Evolutionary conservation across 2,888 invertebrate genomes (phyloP).

Genomic region (Rhagophthalmus giganteus): DNA sequence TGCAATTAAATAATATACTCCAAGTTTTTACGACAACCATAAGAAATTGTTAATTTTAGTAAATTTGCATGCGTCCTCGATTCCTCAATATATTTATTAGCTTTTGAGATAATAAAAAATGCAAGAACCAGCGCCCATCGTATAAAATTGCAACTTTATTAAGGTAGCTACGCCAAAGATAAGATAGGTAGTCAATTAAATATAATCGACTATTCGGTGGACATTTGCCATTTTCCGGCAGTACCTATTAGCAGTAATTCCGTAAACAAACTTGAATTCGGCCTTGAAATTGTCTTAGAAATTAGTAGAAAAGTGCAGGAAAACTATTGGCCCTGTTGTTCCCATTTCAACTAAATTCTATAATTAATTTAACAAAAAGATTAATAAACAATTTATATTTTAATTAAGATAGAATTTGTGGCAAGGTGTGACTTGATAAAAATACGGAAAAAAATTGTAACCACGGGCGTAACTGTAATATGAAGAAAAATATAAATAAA

Average conservation of each 20-base stretch:
- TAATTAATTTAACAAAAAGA: not conserved
- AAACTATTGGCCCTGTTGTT: not conserved
- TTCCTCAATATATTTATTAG: conserved; percentile 5
- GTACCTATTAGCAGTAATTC: not conserved
- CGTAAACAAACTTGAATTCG: not conserved
- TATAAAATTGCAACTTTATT: conserved; percentile 16
- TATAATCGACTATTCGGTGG: not conserved
- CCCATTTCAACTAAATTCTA: not conserved
- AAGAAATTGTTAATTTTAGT: conserved; percentile 7
- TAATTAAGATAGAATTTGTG: not conserved
- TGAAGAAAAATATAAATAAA: too few relatives aligned
- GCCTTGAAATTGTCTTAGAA: too few relatives aligned
- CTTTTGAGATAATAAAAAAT: conserved; percentile 2
- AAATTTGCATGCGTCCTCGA: conserved; percentile 20
- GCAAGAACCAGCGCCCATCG: conserved; percentile 5
- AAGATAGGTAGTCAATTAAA: not conserved
- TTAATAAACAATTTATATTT: not conserved
- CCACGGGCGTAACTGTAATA: too few relatives aligned
- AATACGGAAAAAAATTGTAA: not conserved
- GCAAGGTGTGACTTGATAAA: not conserved
- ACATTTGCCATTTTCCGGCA: not conserved
- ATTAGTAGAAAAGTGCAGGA: too few relatives aligned
- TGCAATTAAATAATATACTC: too few relatives aligned
- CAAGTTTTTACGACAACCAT: conserved; percentile 6
- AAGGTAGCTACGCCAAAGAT: not conserved